Percentiles rank a stretch among this genome's conserved stretches.
Conservation (phyloP, 1,140 invertebrate species). For the Drosophila ironensis region DNA sequence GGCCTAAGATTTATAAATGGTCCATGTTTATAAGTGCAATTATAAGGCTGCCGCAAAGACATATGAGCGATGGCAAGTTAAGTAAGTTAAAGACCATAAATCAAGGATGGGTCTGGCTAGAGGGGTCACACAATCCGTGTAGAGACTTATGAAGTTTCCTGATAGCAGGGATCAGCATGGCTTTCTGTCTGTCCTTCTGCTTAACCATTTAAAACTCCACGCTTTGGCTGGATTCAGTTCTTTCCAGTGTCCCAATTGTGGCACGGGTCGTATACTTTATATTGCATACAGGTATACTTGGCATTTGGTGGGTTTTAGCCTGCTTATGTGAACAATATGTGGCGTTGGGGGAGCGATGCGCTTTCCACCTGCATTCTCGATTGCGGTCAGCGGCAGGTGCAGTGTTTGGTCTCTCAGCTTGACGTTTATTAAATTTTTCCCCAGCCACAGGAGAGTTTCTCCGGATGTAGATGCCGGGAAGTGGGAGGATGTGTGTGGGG, state of each 20-base stretch:
- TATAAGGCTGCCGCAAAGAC: slow-evolving; percentile 30
- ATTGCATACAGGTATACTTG: slow-evolving; percentile 25
- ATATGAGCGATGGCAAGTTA: slow-evolving; percentile 50
- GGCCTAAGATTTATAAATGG: slow-evolving; percentile 68
- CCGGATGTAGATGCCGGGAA: slow-evolving; percentile 1
- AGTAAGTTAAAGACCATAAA: slow-evolving; percentile 58
- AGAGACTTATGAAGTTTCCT: slow-evolving; percentile 33
- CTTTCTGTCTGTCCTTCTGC: background rate
- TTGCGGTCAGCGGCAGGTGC: slow-evolving; percentile 45
- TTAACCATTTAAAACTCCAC: slow-evolving; percentile 12
- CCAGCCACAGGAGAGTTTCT: slow-evolving; percentile 2
- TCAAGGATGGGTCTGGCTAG: slow-evolving; percentile 43
- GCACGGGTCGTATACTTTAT: slow-evolving; percentile 51
- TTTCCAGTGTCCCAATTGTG: background rate
- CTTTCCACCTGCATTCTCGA: slow-evolving; percentile 12
- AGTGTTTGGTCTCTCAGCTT: slow-evolving; percentile 32
- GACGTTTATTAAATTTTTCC: slow-evolving; percentile 70
- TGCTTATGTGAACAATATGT: slow-evolving; percentile 27
- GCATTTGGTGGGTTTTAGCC: slow-evolving; percentile 1
- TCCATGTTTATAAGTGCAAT: slow-evolving; percentile 41
- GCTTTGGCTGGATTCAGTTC: background rate
- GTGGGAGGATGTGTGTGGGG: background rate
- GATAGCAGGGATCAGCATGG: slow-evolving; percentile 23
- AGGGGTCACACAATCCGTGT: background rate
- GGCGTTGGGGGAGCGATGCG: slow-evolving; percentile 4